Conservation (phyloP, 2,888 invertebrate species). For the Sussaba pulchella region DNA sequence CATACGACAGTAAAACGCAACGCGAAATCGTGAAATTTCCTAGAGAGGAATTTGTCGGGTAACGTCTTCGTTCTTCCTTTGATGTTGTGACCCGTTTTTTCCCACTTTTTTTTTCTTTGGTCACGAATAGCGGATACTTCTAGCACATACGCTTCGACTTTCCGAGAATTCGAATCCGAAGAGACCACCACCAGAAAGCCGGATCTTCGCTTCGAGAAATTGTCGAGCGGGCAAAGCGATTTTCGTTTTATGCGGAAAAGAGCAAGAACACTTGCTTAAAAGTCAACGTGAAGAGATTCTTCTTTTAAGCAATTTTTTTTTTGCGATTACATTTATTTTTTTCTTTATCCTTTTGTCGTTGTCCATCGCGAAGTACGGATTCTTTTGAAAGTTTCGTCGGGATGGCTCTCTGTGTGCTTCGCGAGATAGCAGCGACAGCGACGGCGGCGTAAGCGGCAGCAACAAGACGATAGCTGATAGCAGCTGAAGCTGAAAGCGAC, state of each 20-base stretch:
- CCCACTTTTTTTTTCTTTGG: too few species aligned
- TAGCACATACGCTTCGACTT: slow-evolving; percentile 29
- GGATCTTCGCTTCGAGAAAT: slow-evolving; percentile 31
- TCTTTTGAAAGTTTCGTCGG: slow-evolving; percentile 27
- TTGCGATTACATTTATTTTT: too few species aligned
- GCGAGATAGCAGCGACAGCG: slow-evolving; percentile 7
- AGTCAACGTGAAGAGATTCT: neutral
- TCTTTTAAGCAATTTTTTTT: neutral
- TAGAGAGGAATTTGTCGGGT: slow-evolving; percentile 14
- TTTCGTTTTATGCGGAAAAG: slow-evolving; percentile 16
- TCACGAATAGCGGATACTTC: too few species aligned
- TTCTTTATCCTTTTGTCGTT: slow-evolving; percentile 16
- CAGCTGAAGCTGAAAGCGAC: neutral
- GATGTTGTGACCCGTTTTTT: slow-evolving; percentile 56
- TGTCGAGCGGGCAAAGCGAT: slow-evolving; percentile 22
- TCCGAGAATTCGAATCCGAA: slow-evolving; percentile 3
- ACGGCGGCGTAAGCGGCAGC: too few species aligned
- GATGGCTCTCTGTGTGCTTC: slow-evolving; percentile 17
- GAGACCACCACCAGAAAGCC: slow-evolving; percentile 30
- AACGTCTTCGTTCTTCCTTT: slow-evolving; percentile 54
- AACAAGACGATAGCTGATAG: neutral
- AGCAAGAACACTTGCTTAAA: neutral
- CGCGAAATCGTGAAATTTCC: slow-evolving; percentile 24
- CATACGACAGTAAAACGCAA: neutral
- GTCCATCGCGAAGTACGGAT: slow-evolving; percentile 9